These are phyloP conservation scores for Drosophila seguyi DNA, from an alignment of 1,140 invertebrate species.

Conservation along the genomic window DNA sequence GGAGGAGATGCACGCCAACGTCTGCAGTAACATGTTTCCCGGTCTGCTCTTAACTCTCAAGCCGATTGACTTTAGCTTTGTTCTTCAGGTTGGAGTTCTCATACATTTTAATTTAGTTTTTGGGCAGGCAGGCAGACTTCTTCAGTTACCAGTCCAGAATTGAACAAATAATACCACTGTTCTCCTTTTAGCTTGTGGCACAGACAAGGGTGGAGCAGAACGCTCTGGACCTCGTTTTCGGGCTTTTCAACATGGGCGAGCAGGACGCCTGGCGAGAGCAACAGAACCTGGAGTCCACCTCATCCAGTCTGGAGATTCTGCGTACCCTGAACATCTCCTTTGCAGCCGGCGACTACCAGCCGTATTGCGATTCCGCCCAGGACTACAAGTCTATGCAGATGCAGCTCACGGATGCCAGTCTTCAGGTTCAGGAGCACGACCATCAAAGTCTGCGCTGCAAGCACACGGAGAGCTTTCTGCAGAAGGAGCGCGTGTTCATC, in stretches of 20 bases:
- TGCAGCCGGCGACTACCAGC: slow-evolving; percentile 72
- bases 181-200: slow-evolving; percentile 48
- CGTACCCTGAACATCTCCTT: slow-evolving; percentile 77
- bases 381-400: slow-evolving; percentile 60
- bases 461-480: slow-evolving; percentile 81
- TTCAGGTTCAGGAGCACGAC: slow-evolving; percentile 26
- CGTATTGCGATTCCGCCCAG: slow-evolving; percentile 62
- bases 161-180: background rate
- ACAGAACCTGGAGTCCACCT: slow-evolving; percentile 72
- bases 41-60: slow-evolving; percentile 86
- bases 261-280: slow-evolving; percentile 78
- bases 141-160: background rate
- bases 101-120: slow-evolving; percentile 5
- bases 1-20: slow-evolving; percentile 75
- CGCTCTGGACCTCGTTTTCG: slow-evolving; percentile 69
- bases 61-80: slow-evolving; percentile 86
- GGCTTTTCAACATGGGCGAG: slow-evolving; percentile 82
- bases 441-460: slow-evolving; percentile 84
- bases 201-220: slow-evolving; percentile 77
- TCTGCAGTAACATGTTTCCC: slow-evolving; percentile 87
- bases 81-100: slow-evolving; percentile 85
- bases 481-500: slow-evolving; percentile 76
- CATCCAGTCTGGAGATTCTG: slow-evolving; percentile 76
- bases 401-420: slow-evolving; percentile 20
- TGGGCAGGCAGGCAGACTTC: background rate